Conservation (phyloP, 2,797 vertebrate genomes). For the Geotrypetes seraphini region DNA sequence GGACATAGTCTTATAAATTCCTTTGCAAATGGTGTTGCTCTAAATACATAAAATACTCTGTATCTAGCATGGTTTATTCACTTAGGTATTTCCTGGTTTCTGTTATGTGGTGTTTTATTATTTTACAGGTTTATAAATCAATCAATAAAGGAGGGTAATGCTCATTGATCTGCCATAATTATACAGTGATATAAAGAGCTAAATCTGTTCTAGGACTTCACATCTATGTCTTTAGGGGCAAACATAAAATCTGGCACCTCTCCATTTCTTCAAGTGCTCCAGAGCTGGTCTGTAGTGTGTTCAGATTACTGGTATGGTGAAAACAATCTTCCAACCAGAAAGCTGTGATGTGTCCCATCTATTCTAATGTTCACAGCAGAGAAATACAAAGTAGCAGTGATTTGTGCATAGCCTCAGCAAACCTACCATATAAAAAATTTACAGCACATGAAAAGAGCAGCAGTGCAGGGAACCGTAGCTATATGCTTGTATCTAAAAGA, state of each 20-base stretch:
- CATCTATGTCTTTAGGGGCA: background rate
- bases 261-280: background rate
- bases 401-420: no score
- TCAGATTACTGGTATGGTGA: background rate
- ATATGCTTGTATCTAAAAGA: no score
- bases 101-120: background rate
- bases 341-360: background rate
- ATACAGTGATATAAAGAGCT: background rate
- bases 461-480: no score
- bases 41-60: slow-evolving; percentile 30
- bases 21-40: slow-evolving; percentile 6
- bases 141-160: background rate
- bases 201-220: background rate
- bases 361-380: background rate
- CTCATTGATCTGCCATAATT: background rate
- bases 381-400: no score
- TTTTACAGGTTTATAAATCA: background rate
- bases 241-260: background rate
- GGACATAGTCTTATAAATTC: slow-evolving; percentile 22
- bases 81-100: background rate
- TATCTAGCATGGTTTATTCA: slow-evolving; percentile 4
- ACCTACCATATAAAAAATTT: no score
- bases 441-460: no score
- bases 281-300: background rate
- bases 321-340: background rate